These are phyloP conservation scores for Gadopsis marmoratus DNA, from an alignment of 2,797 vertebrate genomes.

Conservation along the genomic window DNA sequence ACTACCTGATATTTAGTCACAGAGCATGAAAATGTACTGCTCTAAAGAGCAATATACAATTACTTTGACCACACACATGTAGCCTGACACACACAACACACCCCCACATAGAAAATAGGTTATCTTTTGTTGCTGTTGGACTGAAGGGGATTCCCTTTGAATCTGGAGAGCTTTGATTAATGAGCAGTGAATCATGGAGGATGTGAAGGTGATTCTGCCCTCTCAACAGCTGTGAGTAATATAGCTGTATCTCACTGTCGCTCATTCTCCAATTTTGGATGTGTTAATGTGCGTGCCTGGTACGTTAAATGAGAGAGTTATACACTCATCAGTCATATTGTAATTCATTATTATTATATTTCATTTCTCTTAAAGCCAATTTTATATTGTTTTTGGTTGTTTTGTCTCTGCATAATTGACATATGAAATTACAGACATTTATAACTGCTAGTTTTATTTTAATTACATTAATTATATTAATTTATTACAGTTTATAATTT, in stretches of 20 bases:
- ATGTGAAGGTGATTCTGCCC: constrained; percentile 18
- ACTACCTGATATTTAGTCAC: not conserved
- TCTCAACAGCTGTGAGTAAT: constrained; percentile 15
- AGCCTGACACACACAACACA: not conserved
- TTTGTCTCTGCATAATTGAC: not conserved
- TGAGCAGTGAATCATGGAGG: constrained; percentile 32
- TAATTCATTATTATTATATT: not conserved
- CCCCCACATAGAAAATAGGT: not conserved
- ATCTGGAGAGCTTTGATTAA: constrained; percentile 19
- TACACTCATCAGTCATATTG: not conserved
- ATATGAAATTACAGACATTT: not conserved
- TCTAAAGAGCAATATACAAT: not conserved
- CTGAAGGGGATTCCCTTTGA: constrained; percentile 27
- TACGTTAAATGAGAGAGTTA: not conserved
- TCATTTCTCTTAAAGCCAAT: not conserved
- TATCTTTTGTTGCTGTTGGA: not conserved
- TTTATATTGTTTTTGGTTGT: not conserved
- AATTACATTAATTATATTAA: too few species aligned
- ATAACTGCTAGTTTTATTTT: too few species aligned
- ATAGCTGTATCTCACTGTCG: not conserved
- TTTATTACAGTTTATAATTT: not conserved
- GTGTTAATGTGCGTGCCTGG: not conserved
- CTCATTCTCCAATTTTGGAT: not conserved
- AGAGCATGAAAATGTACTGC: not conserved
- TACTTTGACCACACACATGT: not conserved